Evolutionary conservation across 1,140 invertebrate genomes (phyloP), one percentile per base, ranked within the genome.

Genomic region (Pseudachorutes palmiensis): DNA sequence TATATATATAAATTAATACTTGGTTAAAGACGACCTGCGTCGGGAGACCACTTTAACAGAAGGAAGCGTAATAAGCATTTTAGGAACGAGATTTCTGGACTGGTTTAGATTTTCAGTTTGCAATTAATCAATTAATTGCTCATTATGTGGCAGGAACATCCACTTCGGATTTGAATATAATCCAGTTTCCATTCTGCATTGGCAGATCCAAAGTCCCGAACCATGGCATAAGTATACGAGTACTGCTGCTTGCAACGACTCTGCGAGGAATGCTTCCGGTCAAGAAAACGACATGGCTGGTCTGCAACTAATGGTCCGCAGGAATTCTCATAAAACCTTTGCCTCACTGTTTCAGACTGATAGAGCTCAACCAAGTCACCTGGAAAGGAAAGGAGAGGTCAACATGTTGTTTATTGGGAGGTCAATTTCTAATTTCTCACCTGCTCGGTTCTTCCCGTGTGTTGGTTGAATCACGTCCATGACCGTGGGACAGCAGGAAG

Each of bases 171-270:
- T 72, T 81, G 81, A 69, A 92, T 90, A 79, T 91, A 90, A 78
- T 92, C 91, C 75, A 93, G 80, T 62, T 85, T 84, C 85, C 87
- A 91, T 24, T 76, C 75, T 9, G 77, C 2, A 33, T 64, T 60
- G n/a, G 55, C 77, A 33, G 81, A 77, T 49, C 83, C 77, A 22
- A 71, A 78, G 3, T 82, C 79, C 51, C 76, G 81, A 29, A 92
- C 86, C 64, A 92, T 82, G 16, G 90, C 91, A 78, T 92, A 94
- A 0, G 87, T 85, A 75, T 87, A 92, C n/a, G 87, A 88, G 78
- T 87, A 89, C 77, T 87, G 86, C 77, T 92, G 90, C 12, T 88
- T 85, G 79, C 91, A 94, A 73, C 82, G 80, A 2, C 89, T 90
- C 60, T 84, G 82, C 69, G 84, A 84, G 74, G 82, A 82, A 29